A percentile compares a stretch with the other conserved stretches of the same genome.
These are phyloP conservation scores for Sinhomidia bicolor DNA, from an alignment of 2,888 invertebrate species.

Conservation along the genomic window DNA sequence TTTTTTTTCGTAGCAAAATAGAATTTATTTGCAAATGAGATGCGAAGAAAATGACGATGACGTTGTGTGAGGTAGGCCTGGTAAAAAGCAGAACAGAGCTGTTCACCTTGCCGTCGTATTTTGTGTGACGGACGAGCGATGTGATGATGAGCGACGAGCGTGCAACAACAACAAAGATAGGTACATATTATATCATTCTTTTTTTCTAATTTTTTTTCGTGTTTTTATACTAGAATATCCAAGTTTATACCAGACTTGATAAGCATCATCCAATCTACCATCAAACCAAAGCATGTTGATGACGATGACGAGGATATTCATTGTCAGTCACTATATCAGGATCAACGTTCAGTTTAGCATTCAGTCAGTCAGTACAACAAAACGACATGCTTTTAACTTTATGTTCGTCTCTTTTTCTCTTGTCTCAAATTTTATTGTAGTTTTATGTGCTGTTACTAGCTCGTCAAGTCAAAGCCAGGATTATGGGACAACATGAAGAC, in stretches of 20 bases:
- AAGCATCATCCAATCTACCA: too few relatives aligned
- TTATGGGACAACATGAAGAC: conserved; percentile 10
- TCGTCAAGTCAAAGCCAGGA: conserved; percentile 20
- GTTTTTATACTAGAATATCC: too few relatives aligned
- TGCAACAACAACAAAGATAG: too few relatives aligned
- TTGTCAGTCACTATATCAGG: not conserved
- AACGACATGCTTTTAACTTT: not conserved
- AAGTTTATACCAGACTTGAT: too few relatives aligned
- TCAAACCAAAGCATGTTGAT: too few relatives aligned
- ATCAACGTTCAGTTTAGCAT: too few relatives aligned
- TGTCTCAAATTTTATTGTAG: conserved; percentile 9
- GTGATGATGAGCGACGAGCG: not conserved
- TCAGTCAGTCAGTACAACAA: too few relatives aligned
- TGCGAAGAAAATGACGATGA: not conserved
- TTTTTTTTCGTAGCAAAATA: too few relatives aligned
- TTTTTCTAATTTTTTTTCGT: too few relatives aligned
- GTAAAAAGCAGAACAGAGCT: not conserved
- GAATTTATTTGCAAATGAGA: too few relatives aligned
- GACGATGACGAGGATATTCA: not conserved
- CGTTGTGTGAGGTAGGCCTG: not conserved
- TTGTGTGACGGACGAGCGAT: too few relatives aligned
- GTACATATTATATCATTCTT: too few relatives aligned
- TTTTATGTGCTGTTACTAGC: conserved; percentile 32
- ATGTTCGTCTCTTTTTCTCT: not conserved
- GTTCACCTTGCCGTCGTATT: conserved; percentile 20